phyloP scores from a whole-genome alignment of 1,140 invertebrate species.

The Vollenhovia emeryi region DNA sequence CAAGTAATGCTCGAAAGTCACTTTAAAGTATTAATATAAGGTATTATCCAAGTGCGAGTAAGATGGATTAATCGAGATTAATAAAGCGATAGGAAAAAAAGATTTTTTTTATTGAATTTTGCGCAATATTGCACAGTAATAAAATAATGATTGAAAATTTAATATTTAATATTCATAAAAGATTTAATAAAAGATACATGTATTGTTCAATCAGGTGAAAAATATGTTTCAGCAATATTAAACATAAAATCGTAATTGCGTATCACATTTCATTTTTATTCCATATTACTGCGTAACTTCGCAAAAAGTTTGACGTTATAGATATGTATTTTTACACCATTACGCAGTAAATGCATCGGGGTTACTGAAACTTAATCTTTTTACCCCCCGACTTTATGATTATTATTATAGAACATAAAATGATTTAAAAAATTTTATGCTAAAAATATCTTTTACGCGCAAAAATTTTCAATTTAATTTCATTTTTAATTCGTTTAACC shows the following conservation, averaged over 20 bases:
- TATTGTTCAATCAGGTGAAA: constrained; percentile 39
- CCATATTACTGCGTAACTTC: constrained; percentile 40
- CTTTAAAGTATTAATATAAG: constrained; percentile 30
- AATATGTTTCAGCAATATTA: constrained; percentile 55
- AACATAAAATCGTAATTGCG: constrained; percentile 52
- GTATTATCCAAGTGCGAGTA: neutral
- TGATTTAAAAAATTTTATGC: constrained; percentile 37
- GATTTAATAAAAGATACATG: constrained; percentile 29
- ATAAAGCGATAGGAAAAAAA: neutral
- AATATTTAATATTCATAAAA: constrained; percentile 38
- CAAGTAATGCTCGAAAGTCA: neutral
- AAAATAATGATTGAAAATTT: constrained; percentile 39
- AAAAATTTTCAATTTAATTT: constrained; percentile 38
- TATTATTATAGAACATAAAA: constrained; percentile 41
- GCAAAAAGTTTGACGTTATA: constrained; percentile 27
- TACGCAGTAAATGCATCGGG: constrained; percentile 33
- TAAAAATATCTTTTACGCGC: neutral
- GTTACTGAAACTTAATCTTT: constrained; percentile 47
- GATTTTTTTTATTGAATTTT: constrained; percentile 15
- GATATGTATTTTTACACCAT: constrained; percentile 52
- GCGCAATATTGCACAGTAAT: neutral
- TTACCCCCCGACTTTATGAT: constrained; percentile 30
- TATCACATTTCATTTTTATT: constrained; percentile 52
- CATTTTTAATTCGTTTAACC: neutral
- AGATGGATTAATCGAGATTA: neutral